Evolutionary conservation across 2,888 invertebrate genomes (phyloP), one percentile per base, ranked within the genome.

Genomic region (Sarcophaga variegata): DNA sequence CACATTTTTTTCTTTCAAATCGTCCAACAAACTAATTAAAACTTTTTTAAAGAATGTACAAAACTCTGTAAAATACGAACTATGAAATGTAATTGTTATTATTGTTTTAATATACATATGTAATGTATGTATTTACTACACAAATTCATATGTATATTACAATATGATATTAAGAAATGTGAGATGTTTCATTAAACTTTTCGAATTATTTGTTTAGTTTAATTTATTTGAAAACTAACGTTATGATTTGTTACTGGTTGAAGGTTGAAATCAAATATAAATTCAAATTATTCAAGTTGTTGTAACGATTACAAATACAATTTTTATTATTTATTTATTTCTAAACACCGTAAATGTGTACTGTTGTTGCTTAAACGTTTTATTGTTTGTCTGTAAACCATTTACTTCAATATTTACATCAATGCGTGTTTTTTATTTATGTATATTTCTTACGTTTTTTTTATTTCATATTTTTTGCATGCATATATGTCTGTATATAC

Each of bases 291-390:
- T 17, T 54, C 17, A 54, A 54, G 78, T 72, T 83, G 77, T 78
- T 83, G 72, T 83, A 66, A 67, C n/a, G 62, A n/a, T 72, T 63
- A 67, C 10, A 60, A 67, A 60, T 72, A 78, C 47, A 60, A 64
- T 81, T 85, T 82, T 81, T 82, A 59, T 72, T 69, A 60, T 66
- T 37, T n/a, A 49, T 71, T 78, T 49, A 47, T 81, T 78, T 66
- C 69, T 67, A 49, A 49, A 76, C 62, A 71, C 59, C n/a, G 80
- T 79, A 14, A 85, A 66, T 77, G 60, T 69, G 64, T 62, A 79
- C 37, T 66, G 78, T 83, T 75, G 78, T 83, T 78, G 83, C 85
- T 85, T 77, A 79, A 60, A 88, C 87, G 86, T 89, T 89, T 89
- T 85, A 85, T 88, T 86, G 81, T 66, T 77, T 79, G 88, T 88